phyloP scores from a whole-genome alignment of 2,113 vertebrate species.

The Pteruthius melanotis region DNA sequence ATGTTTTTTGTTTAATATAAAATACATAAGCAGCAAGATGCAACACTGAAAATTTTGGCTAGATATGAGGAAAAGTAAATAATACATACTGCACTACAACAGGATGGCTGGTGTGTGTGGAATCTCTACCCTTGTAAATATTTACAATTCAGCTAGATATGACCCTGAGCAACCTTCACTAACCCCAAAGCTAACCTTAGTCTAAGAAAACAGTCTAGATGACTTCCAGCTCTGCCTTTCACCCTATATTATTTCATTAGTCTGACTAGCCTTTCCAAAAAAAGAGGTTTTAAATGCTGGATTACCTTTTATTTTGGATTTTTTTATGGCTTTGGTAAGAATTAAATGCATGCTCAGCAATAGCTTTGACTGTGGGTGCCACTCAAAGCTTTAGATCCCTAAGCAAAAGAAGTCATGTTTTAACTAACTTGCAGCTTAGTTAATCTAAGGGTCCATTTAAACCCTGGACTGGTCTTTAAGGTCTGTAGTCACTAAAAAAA shows the following conservation, averaged over 20 bases:
- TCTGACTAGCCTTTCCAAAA: not conserved
- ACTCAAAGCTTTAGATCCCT: not conserved
- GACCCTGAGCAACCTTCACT: not conserved
- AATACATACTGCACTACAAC: not conserved
- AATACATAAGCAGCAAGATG: not conserved
- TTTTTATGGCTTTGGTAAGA: not conserved
- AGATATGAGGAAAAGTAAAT: not conserved
- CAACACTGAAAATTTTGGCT: not conserved
- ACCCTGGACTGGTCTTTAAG: not conserved
- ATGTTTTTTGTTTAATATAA: not conserved
- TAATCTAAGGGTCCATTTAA: not conserved
- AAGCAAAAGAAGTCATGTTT: not conserved
- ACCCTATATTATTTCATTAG: not conserved
- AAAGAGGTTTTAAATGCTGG: not conserved
- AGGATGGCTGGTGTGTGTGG: not conserved
- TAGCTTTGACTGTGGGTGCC: rapidly evolving
- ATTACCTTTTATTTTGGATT: not conserved
- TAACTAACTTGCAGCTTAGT: not conserved
- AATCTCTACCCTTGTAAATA: not conserved
- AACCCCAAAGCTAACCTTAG: not conserved
- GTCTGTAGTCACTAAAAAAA: not conserved
- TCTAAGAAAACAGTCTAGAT: not conserved
- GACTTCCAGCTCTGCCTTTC: not conserved
- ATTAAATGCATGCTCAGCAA: not conserved
- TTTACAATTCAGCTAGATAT: not conserved